A percentile compares a stretch with the other conserved stretches of the same genome.
phyloP scores from a whole-genome alignment of 2,888 invertebrate species.

The Morpho helenor region DNA sequence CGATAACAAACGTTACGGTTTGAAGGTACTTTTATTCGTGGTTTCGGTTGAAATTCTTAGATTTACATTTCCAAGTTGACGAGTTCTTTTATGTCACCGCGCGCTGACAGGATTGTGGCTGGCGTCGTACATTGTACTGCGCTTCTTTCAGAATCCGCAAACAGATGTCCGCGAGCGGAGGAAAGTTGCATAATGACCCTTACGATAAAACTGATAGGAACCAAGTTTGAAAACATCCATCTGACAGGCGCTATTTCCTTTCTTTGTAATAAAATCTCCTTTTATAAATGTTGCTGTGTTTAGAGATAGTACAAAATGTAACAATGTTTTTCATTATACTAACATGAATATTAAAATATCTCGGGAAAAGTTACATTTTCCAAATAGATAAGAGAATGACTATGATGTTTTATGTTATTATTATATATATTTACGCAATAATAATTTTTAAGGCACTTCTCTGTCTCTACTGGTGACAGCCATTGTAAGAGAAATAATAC shows the following conservation, averaged over 20 bases:
- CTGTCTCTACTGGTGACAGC: too few relatives aligned
- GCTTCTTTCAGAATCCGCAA: conserved; percentile 18
- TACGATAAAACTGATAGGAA: conserved; percentile 3
- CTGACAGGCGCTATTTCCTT: conserved; percentile 13
- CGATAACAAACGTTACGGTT: too few relatives aligned
- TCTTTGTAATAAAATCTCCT: conserved; percentile 21
- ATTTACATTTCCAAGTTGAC: conserved; percentile 25
- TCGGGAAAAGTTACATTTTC: background rate
- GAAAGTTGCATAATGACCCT: conserved; percentile 8
- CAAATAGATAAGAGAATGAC: background rate
- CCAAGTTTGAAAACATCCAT: conserved; percentile 3
- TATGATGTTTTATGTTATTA: too few relatives aligned
- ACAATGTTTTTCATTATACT: conserved; percentile 18
- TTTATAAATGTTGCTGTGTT: conserved; percentile 23
- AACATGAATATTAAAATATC: conserved; percentile 19
- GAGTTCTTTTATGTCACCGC: conserved; percentile 25
- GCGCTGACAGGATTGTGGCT: conserved; percentile 25
- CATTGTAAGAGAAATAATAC: too few relatives aligned
- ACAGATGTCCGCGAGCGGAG: background rate
- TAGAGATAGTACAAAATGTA: conserved; percentile 18
- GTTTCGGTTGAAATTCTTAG: conserved; percentile 11
- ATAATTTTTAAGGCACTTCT: too few relatives aligned
- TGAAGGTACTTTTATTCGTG: background rate
- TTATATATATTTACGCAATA: too few relatives aligned
- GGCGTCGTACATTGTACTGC: conserved; percentile 20